phyloP scores from a whole-genome alignment of 2,113 vertebrate genomes.

The Acrocephalus arundinaceus region DNA sequence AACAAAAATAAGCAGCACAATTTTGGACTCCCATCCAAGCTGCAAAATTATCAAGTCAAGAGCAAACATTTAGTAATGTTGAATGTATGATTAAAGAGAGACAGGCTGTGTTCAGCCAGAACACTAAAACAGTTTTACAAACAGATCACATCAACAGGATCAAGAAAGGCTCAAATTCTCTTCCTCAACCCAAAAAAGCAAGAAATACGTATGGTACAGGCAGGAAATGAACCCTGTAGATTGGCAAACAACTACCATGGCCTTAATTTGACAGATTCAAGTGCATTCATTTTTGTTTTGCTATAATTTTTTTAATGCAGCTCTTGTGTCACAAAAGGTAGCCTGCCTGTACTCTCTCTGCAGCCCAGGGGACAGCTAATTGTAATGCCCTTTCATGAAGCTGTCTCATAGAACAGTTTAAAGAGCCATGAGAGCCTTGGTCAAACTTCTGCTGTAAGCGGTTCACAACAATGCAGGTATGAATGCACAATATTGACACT shows the following conservation, averaged over 20 bases:
- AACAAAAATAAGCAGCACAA: background rate
- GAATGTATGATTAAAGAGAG: background rate
- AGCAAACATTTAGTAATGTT: conserved; percentile 9
- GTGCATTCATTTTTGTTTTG: background rate
- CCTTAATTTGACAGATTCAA: background rate
- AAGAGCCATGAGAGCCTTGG: background rate
- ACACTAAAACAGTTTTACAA: background rate
- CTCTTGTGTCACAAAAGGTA: background rate
- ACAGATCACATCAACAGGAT: conserved; percentile 1
- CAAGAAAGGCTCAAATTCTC: background rate
- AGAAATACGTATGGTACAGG: background rate
- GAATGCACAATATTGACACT: background rate
- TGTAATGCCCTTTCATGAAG: background rate
- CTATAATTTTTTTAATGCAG: background rate
- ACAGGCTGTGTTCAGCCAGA: background rate
- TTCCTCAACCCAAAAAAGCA: background rate
- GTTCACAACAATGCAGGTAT: background rate
- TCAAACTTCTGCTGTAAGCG: background rate
- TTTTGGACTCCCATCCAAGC: background rate
- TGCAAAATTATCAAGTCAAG: conserved; percentile 23
- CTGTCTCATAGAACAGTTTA: fast-evolving
- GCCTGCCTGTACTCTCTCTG: fast-evolving
- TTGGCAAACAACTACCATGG: background rate
- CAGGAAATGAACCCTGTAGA: background rate
- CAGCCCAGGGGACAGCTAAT: background rate